A percentile compares a stretch with the other conserved stretches of the same genome.
Conservation (phyloP, 2,113 vertebrate genomes). For the Heliornis fulica region DNA sequence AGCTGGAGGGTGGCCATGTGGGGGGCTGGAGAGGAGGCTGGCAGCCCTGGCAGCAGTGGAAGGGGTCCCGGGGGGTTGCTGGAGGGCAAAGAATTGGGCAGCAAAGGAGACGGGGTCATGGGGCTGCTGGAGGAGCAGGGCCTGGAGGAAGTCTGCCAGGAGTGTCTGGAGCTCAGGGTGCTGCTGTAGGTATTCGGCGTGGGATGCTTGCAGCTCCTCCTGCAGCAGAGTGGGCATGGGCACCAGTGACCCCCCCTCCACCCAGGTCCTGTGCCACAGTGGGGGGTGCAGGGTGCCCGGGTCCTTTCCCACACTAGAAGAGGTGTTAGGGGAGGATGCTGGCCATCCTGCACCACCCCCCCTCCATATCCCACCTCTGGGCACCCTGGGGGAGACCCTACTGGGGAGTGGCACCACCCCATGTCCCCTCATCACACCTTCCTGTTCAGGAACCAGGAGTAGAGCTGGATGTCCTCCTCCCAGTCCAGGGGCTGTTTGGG, state of each 20-base stretch:
- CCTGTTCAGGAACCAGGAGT: constrained; percentile 83
- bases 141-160: constrained; percentile 87
- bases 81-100: constrained; percentile 78
- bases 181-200: constrained; percentile 77
- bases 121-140: constrained; percentile 87
- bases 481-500: constrained; percentile 80
- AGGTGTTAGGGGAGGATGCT: background rate
- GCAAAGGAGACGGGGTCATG: constrained; percentile 81
- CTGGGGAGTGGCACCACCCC: background rate
- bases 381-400: background rate
- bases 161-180: constrained; percentile 85
- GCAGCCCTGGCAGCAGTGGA: background rate
- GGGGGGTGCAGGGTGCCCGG: background rate
- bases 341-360: background rate
- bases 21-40: background rate
- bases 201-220: constrained; percentile 82
- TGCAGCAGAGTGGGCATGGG: constrained; percentile 19
- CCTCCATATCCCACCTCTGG: background rate
- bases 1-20: fast-evolving
- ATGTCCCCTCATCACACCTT: constrained; percentile 74
- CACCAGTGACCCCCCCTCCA: fast-evolving
- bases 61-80: background rate
- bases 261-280: fast-evolving
- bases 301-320: background rate
- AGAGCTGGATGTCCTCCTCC: constrained; percentile 87